Base-by-base conservation (phyloP, 2,113 vertebrate genomes). In the Barnardius zonarius region DNA sequence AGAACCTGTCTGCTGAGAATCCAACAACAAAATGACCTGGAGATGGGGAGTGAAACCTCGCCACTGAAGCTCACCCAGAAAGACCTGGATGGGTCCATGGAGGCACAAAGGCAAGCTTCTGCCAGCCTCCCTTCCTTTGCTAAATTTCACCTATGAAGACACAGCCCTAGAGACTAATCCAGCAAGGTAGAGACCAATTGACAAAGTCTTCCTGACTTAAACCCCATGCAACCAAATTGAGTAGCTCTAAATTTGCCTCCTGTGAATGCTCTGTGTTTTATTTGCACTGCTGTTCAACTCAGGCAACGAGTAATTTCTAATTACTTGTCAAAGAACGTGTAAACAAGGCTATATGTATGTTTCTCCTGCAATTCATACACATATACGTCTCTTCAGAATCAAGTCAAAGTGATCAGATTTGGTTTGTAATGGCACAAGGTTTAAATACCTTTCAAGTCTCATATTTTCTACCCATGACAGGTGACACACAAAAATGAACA, bases 261-360 rank as follows among this genome's bases (percentile, higher is more conserved):
- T 93, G 96, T 67, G 93, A 81, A 96, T 89, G 49, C 73, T 95
- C 93, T 94, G 70, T 83, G 72, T 67, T 96, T 80, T 88, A 91
- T 88, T 83, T 95, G 77, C 66, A 69, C 87, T 94, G 88, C 74
- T 97, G 77, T 96, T 87, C 83, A 93, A 91, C 83, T 80, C 86
- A 69, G 57, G 66, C 67, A 85, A 84, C 51, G 74, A 95, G 83
- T 79, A 83, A 96, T 93, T 94, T 89, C 70, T 83, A 92, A 93
- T 89, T 92, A 87, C 61, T 90, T 79, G 61, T 48, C 70, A 91
- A 75, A 48, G 70, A 91, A 85, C 73, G 67, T 5, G 13, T 84
- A 91, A 93, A 67, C 24, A 89, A 91, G 62, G 59, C 44, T 83
- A n/a, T 12, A 90, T 10, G 33, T n/a, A 44, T 35, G 15, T 59